Conservation (phyloP, 2,797 vertebrate genomes). For the Brachymystax lenok region DNA sequence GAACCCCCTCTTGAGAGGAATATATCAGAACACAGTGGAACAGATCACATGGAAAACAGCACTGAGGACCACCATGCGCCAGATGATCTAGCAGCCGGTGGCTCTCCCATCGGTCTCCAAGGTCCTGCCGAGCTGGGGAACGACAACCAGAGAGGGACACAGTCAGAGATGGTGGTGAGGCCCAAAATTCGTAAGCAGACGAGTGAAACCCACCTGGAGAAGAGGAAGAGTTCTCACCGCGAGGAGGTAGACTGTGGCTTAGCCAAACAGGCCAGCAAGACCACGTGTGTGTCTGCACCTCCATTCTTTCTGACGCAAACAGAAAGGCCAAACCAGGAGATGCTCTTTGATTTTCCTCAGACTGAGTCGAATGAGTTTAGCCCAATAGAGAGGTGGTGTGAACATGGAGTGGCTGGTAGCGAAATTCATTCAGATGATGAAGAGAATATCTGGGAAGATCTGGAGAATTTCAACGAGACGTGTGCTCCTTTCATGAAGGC, state of each 20-base stretch:
- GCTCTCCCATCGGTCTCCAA: constrained; percentile 32
- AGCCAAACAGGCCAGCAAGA: constrained; percentile 30
- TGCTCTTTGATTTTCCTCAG: constrained; percentile 36
- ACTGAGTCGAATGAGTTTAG: constrained; percentile 37
- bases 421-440: constrained; percentile 32
- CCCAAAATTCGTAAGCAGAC: constrained; percentile 79
- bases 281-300: constrained; percentile 38
- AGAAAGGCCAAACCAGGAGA: constrained; percentile 28
- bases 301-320: constrained; percentile 34
- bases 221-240: constrained; percentile 44
- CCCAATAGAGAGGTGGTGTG: constrained; percentile 33
- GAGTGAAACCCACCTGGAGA: constrained; percentile 50
- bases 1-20: constrained; percentile 32
- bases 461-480: constrained; percentile 58
- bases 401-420: constrained; percentile 40
- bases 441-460: constrained; percentile 68
- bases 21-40: constrained; percentile 3
- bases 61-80: background rate
- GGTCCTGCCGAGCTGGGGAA: constrained; percentile 20
- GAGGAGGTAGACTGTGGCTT: constrained; percentile 10
- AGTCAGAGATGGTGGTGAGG: constrained; percentile 77
- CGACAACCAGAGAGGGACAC: constrained; percentile 50
- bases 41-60: background rate
- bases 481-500: constrained; percentile 52
- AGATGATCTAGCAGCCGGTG: constrained; percentile 20